Evolutionary conservation across 2,888 invertebrate genomes (phyloP), one percentile per base, ranked within the genome.

Genomic region (Xestoiulus laeticollis): DNA sequence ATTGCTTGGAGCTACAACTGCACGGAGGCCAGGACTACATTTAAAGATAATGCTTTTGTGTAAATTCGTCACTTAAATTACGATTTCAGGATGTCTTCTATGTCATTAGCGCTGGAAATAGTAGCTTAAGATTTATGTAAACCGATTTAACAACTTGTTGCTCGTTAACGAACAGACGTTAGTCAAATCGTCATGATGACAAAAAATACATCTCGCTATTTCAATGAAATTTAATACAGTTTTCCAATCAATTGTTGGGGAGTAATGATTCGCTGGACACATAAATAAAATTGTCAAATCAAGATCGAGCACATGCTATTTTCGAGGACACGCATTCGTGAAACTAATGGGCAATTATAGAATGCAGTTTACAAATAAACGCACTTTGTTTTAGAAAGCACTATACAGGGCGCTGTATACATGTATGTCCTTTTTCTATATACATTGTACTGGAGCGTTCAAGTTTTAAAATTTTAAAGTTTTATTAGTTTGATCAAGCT

Each of bases 71-170:
- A 68, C 68, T 68, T 68, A 68, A 68, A 68, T 68, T 68, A 68
- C 68, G 68, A 68, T 68, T 26, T 68, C 68, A 68, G 68, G 68
- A 68, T 68, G 68, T 68, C 68, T n/a, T 68, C 68, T 8, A 10
- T 68, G 68, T 68, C 68, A 68, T 68, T 68, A 68, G n/a, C 8
- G 68, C 26, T 68, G 26, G 68, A 68, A 68, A 26, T 68, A 68
- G 68, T 68, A 59, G 68, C 68, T 68, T 26, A 68, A 68, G 68
- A 68, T 68, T 68, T 68, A 68, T 68, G 68, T 68, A 68, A 68
- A 68, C 26, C 26, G 26, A 68, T 68, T 26, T 26, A 68, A 68
- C 26, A 68, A 68, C 68, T 26, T 68, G 68, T 26, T 26, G 68
- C 68, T 68, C n/a, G 68, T 68, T 68, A 68, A 12, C 68, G 68